phyloP scores from a whole-genome alignment of 2,113 vertebrate genomes.

The Pteronura brasiliensis region DNA sequence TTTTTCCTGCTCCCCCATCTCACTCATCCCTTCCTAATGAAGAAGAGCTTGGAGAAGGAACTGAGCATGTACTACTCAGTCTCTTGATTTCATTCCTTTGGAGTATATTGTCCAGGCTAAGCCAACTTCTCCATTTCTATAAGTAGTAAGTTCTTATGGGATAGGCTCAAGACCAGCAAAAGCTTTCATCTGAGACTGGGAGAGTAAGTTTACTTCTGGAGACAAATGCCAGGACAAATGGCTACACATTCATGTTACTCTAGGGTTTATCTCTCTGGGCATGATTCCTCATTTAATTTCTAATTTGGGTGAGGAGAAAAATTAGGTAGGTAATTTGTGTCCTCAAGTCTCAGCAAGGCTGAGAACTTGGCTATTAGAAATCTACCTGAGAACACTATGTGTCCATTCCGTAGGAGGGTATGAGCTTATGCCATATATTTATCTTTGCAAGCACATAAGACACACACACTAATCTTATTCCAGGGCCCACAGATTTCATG shows the following conservation, averaged over 20 bases:
- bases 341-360: neutral
- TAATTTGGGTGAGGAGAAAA: neutral
- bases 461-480: neutral
- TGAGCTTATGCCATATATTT: neutral
- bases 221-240: neutral
- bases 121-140: neutral
- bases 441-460: neutral
- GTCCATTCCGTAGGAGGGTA: neutral
- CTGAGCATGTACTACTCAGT: neutral
- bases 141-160: fast-evolving
- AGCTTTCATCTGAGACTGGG: neutral
- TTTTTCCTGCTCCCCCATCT: neutral
- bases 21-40: neutral
- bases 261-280: neutral
- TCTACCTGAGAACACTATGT: neutral
- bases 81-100: neutral
- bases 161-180: neutral
- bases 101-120: neutral
- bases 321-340: neutral
- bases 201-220: neutral
- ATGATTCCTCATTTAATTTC: neutral
- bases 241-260: neutral
- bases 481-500: neutral
- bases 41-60: neutral
- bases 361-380: neutral